These are phyloP conservation scores for Nipponacmea schrenckii DNA, from an alignment of 2,888 invertebrate species.

Conservation along the genomic window DNA sequence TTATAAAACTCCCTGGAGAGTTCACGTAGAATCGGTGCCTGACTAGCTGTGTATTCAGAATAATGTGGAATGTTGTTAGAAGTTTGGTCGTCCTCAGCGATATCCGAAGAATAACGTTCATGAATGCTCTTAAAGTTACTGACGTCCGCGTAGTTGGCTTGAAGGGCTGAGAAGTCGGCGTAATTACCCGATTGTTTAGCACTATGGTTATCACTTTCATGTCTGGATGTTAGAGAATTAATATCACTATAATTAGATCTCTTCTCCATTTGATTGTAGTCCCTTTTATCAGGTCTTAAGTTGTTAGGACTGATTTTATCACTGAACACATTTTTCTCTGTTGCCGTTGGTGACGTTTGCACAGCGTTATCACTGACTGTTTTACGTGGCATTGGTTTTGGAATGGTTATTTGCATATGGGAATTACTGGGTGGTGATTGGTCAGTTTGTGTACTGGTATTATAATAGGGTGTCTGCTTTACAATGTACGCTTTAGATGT, in stretches of 20 bases:
- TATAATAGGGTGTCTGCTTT: conserved; percentile 57
- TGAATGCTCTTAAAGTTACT: conserved; percentile 29
- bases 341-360: conserved; percentile 27
- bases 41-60: conserved; percentile 35
- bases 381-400: conserved; percentile 22
- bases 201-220: neutral
- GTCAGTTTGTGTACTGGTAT: conserved; percentile 63
- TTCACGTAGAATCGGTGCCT: conserved; percentile 57
- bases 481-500: conserved; percentile 40
- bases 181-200: neutral
- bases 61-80: conserved; percentile 13
- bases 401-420: conserved; percentile 26
- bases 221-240: neutral
- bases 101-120: conserved; percentile 36
- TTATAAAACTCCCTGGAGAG: conserved; percentile 60
- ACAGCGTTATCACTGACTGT: conserved; percentile 28
- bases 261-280: neutral
- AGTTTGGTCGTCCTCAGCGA: conserved; percentile 5
- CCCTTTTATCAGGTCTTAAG: neutral
- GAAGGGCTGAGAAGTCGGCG: neutral
- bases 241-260: neutral
- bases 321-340: conserved; percentile 26
- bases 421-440: conserved; percentile 29
- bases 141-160: neutral
- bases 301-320: conserved; percentile 38